Base-by-base conservation (phyloP, 2,888 invertebrate genomes). In the Selenia dentaria region DNA sequence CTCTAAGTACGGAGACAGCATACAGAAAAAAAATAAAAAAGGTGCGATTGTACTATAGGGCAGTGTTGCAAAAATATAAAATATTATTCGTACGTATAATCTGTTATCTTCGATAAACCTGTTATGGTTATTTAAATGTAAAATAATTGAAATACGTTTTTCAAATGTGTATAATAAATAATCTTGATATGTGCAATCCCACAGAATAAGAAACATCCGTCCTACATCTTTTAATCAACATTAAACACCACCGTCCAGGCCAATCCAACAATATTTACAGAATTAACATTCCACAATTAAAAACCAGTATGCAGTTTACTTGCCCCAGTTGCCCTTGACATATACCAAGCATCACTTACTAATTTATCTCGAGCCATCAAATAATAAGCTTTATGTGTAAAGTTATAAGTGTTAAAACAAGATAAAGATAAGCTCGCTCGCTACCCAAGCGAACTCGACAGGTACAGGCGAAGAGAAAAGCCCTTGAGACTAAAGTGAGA, bases 271-370 rank as follows among this genome's bases (percentile, higher is more conserved):
- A n/a, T 33, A 28, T 41, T 48, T 38, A 54, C 45, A 48, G 36
- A 53, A 59, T 62, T 59, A 59, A 54, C 65, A 64, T 51, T 54
- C 54, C 51, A 62, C 63, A 64, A 59, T 57, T 60, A 60, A 60
- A 62, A 66, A 67, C 70, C 59, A 66, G 69, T 67, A 62, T 67
- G 66, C 67, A 62, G n/a, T n/a, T n/a, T n/a, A 65, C 28, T 58
- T 59, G 57, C 59, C 59, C 69, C 52, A 49, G 78, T 64, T 68
- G 71, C 69, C 84, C 83, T 84, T 84, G 83, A 82, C 85, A 83
- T 77, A 78, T 72, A 64, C 59, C 53, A 29, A 37, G 34, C 25
- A 26, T 10, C 14, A 26, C 22, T 43, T 39, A 31, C 24, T 40
- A 29, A 43, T 31, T 9, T 10, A 32, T 16, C 6, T 27, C 3